These are phyloP conservation scores for Heliconius congener DNA, from an alignment of 1,140 invertebrate species.

Conservation along the genomic window DNA sequence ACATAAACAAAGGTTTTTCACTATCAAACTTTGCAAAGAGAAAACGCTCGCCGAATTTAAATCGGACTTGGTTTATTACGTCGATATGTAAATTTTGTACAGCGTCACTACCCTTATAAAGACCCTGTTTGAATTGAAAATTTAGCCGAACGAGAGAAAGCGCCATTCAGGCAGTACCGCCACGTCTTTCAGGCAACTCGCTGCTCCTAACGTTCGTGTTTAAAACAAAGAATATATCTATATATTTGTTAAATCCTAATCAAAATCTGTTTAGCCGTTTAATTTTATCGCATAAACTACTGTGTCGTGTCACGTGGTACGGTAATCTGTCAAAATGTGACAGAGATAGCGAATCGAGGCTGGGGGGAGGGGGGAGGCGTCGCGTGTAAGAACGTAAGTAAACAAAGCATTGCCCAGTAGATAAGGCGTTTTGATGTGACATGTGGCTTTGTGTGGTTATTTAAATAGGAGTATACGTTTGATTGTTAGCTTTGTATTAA, in stretches of 20 bases:
- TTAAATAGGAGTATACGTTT: not conserved
- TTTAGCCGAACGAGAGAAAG: constrained; percentile 62
- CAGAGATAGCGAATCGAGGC: constrained; percentile 47
- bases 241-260: constrained; percentile 16
- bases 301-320: constrained; percentile 44
- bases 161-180: constrained; percentile 69
- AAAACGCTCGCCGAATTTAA: constrained; percentile 65
- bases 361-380: constrained; percentile 38
- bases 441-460: constrained; percentile 28
- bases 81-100: constrained; percentile 79
- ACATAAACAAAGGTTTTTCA: constrained; percentile 36
- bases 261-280: not conserved
- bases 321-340: constrained; percentile 61
- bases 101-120: constrained; percentile 80
- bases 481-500: not conserved
- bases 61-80: constrained; percentile 77
- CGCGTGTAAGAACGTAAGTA: constrained; percentile 54
- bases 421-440: constrained; percentile 36
- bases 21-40: constrained; percentile 32
- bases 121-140: constrained; percentile 80
- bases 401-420: constrained; percentile 38
- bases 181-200: constrained; percentile 76
- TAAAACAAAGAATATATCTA: constrained; percentile 8
- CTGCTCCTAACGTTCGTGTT: constrained; percentile 49
- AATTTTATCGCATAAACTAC: not conserved